Evolutionary conservation across 2,888 invertebrate species (phyloP), one percentile per base, ranked within the genome.

Genomic region (Anarsia innoxiella): DNA sequence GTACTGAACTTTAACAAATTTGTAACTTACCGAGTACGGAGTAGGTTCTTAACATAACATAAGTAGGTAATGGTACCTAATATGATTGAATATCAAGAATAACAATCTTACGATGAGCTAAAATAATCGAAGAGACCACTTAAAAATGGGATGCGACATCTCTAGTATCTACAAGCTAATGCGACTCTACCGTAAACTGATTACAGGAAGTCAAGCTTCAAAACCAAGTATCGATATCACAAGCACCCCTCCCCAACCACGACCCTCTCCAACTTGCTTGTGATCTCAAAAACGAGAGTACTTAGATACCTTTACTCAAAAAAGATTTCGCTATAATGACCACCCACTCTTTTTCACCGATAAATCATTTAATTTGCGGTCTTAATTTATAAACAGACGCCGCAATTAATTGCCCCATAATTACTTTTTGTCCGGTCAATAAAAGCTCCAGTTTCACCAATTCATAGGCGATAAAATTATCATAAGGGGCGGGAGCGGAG

Each of bases 251-350:
- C n/a, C 46, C 49, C 53, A 52, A 57, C 52, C 59, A 36, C 44
- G 40, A 48, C 48, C 51, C 50, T 55, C 56, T 63, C 46, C 45
- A 51, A 40, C 34, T 36, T 23, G 46, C 51, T 51, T 65, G 67
- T 67, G 67, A 66, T 66, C 55, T 51, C 46, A n/a, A n/a, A n/a
- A n/a, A n/a, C 11, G 23, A 28, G n/a, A n/a, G 36, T 16, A 30
- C 42, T 37, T 42, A 40, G 33, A 19, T 48, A 47, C 49, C 47
- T 51, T 56, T 56, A n/a, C n/a, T n/a, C n/a, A n/a, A n/a, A n/a
- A 53, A 57, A 56, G 57, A 53, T 51, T 34, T 33, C 26, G 29
- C 33, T 34, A 37, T 30, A 40, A 36, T 34, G 40, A 40, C n/a
- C 34, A 9, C 5, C 31, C 12, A 23, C 23, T 36, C 29, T 37